Evolutionary conservation across 2,888 invertebrate species (phyloP).

Genomic region (Lasius platythorax): DNA sequence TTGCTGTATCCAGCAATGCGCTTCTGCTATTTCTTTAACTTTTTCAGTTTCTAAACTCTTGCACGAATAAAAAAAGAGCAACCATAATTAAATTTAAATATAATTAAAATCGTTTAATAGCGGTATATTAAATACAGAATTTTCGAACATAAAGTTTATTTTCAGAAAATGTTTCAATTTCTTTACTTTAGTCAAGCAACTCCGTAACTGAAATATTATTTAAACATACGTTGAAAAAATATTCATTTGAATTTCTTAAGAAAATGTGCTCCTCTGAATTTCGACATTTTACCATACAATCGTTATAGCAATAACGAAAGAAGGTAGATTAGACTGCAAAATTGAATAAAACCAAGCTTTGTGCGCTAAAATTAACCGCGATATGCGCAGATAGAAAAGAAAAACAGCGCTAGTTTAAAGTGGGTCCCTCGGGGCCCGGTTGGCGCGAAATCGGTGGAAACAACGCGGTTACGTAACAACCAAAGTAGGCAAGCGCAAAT

Average conservation of each 20-base stretch:
- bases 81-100: slow-evolving; percentile 6
- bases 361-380: neutral
- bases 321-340: neutral
- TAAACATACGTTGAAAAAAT: neutral
- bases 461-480: slow-evolving; percentile 74
- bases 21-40: slow-evolving; percentile 3
- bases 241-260: neutral
- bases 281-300: neutral
- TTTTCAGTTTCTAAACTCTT: slow-evolving; percentile 6
- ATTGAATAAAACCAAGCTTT: neutral
- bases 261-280: neutral
- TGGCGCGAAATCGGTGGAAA: slow-evolving; percentile 38
- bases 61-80: neutral
- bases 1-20: slow-evolving; percentile 25
- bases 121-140: neutral
- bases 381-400: slow-evolving; percentile 27
- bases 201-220: neutral
- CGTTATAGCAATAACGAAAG: neutral
- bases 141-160: neutral
- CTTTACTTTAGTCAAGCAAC: neutral
- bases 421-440: slow-evolving; percentile 42
- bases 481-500: slow-evolving; percentile 84
- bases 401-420: slow-evolving; percentile 50
- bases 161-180: neutral
- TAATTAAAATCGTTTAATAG: neutral